Evolutionary conservation across 2,888 invertebrate species (phyloP).

Genomic region (Acleris holmiana): DNA sequence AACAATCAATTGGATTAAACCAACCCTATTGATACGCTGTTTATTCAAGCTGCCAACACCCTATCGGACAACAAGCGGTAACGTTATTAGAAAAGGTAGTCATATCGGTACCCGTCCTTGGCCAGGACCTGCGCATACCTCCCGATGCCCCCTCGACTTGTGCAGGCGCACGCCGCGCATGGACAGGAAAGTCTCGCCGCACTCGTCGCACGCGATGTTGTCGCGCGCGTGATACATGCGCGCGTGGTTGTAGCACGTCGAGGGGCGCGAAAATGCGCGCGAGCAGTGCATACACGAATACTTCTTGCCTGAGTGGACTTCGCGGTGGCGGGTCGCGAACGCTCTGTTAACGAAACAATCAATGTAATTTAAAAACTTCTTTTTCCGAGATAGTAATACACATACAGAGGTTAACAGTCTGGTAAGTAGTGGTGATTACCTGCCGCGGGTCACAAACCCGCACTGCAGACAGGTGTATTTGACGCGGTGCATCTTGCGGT

Average conservation of each 20-base stretch:
- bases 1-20: too few species aligned
- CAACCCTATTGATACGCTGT: too few species aligned
- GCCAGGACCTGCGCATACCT: not conserved
- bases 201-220: slow-evolving; percentile 2
- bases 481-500: not conserved
- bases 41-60: too few species aligned
- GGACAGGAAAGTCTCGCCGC: slow-evolving; percentile 1
- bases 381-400: too few species aligned
- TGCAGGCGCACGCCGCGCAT: not conserved
- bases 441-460: not conserved
- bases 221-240: not conserved
- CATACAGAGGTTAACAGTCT: too few species aligned
- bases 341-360: not conserved
- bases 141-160: not conserved
- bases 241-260: not conserved
- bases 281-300: not conserved
- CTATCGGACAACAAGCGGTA: too few species aligned
- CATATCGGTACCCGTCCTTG: too few species aligned
- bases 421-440: not conserved
- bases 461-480: not conserved
- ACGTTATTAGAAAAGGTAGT: too few species aligned
- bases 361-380: too few species aligned
- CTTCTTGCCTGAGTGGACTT: not conserved
- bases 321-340: not conserved
- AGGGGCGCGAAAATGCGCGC: not conserved